Conservation (phyloP, 2,888 invertebrate species). For the Drosophila flavopinicola region DNA sequence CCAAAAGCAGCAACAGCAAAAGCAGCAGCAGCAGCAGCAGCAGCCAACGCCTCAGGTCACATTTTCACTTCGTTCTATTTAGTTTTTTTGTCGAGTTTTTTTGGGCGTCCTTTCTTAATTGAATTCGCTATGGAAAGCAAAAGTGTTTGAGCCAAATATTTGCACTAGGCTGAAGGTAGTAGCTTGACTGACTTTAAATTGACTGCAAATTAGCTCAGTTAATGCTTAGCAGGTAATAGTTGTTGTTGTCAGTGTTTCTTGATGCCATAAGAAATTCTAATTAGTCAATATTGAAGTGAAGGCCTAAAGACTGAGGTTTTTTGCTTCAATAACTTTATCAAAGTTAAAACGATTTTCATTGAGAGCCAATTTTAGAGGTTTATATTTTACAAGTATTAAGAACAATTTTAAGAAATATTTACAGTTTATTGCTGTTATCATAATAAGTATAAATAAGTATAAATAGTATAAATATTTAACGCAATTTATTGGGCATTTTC, state of each 20-base stretch:
- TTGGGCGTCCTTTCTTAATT: slow-evolving; percentile 40
- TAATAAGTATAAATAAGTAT: too few relatives aligned
- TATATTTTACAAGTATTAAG: too few relatives aligned
- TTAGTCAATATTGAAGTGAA: slow-evolving; percentile 7
- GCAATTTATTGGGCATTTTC: too few relatives aligned
- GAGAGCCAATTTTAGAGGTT: too few relatives aligned
- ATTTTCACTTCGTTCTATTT: slow-evolving; percentile 41
- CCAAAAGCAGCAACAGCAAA: slow-evolving; percentile 34
- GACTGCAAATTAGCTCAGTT: slow-evolving; percentile 43
- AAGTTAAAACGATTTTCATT: not conserved
- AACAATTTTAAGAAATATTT: not conserved
- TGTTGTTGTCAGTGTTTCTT: not conserved
- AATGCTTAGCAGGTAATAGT: not conserved
- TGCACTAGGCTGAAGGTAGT: slow-evolving; percentile 26
- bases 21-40: slow-evolving; percentile 6
- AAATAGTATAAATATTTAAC: too few relatives aligned
- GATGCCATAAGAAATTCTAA: slow-evolving; percentile 10
- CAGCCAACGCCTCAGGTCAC: slow-evolving; percentile 27
- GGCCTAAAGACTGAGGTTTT: too few relatives aligned
- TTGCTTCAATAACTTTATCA: not conserved
- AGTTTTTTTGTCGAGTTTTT: slow-evolving; percentile 29
- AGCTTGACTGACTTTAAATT: slow-evolving; percentile 33
- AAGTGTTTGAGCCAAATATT: slow-evolving; percentile 64
- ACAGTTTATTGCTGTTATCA: too few relatives aligned
- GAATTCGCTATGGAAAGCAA: slow-evolving; percentile 46